Conservation (phyloP, 2,888 invertebrate species). For the Molorchus minor region DNA sequence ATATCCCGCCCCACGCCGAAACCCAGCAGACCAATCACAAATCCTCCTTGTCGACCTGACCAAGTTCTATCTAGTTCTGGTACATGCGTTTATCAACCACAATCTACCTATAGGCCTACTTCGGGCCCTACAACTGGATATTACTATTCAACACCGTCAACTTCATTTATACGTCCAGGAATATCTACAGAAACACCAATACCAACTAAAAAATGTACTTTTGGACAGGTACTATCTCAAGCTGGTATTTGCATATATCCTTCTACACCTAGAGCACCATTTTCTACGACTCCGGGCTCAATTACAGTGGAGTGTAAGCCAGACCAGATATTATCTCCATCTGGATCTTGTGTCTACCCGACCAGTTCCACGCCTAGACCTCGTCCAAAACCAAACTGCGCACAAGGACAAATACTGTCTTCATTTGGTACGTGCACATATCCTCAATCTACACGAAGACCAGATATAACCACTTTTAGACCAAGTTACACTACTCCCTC, state of each 20-base stretch:
- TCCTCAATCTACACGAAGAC: neutral
- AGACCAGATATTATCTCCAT: constrained; percentile 3
- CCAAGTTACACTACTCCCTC: constrained; percentile 5
- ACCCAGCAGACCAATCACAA: neutral
- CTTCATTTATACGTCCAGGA: constrained; percentile 30
- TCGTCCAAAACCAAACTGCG: constrained; percentile 29
- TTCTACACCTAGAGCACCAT: too few species aligned
- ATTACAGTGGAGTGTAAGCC: constrained; percentile 4
- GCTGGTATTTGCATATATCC: constrained; percentile 38
- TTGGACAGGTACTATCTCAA: constrained; percentile 28
- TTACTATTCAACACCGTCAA: constrained; percentile 25
- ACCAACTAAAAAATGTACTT: constrained; percentile 24
- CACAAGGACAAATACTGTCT: constrained; percentile 29
- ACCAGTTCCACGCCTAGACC: neutral
- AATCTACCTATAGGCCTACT: constrained; percentile 4
- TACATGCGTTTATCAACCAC: constrained; percentile 12
- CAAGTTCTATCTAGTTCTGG: constrained; percentile 22
- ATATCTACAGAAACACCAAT: constrained; percentile 15
- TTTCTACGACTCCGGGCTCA: constrained; percentile 7
- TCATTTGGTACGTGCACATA: constrained; percentile 26
- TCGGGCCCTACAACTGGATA: too few species aligned
- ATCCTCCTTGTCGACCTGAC: constrained; percentile 17
- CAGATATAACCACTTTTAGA: too few species aligned
- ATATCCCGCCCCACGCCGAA: constrained; percentile 19
- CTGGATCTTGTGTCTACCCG: neutral